phyloP scores from a whole-genome alignment of 2,888 invertebrate genomes.

The Malachius bipustulatus region DNA sequence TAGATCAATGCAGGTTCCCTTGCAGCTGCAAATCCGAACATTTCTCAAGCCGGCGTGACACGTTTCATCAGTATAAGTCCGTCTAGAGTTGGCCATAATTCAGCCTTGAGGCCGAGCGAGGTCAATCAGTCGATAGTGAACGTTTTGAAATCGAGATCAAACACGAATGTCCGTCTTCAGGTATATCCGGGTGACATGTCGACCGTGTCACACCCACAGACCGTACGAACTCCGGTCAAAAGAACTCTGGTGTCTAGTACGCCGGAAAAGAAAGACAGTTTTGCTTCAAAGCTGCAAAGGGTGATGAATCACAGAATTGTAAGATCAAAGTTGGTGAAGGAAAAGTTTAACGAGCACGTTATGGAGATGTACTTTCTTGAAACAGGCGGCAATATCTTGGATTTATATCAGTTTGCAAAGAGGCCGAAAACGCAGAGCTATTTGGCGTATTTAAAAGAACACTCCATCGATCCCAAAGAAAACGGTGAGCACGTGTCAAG shows the following conservation, averaged over 20 bases:
- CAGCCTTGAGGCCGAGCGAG: conserved; percentile 34
- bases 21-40: conserved; percentile 18
- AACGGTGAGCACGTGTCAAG: conserved; percentile 20
- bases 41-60: conserved; percentile 39
- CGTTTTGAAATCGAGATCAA: conserved; percentile 30
- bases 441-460: conserved; percentile 59
- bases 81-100: conserved; percentile 29
- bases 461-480: conserved; percentile 33
- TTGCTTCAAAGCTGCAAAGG: conserved; percentile 48
- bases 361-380: conserved; percentile 81
- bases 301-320: conserved; percentile 61
- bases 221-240: conserved; percentile 29
- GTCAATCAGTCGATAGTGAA: conserved; percentile 36
- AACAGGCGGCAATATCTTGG: conserved; percentile 78
- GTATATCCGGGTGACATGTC: conserved; percentile 22
- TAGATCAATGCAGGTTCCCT: too few relatives aligned
- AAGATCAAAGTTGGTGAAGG: conserved; percentile 55
- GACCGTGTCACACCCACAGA: conserved; percentile 17
- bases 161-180: conserved; percentile 31
- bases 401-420: conserved; percentile 75
- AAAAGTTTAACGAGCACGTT: conserved; percentile 65
- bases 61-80: conserved; percentile 42
- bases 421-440: conserved; percentile 65
- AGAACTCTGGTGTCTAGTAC: conserved; percentile 36
- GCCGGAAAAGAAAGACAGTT: conserved; percentile 39